phyloP scores from a whole-genome alignment of 2,888 invertebrate genomes.

The Plebejus argus region DNA sequence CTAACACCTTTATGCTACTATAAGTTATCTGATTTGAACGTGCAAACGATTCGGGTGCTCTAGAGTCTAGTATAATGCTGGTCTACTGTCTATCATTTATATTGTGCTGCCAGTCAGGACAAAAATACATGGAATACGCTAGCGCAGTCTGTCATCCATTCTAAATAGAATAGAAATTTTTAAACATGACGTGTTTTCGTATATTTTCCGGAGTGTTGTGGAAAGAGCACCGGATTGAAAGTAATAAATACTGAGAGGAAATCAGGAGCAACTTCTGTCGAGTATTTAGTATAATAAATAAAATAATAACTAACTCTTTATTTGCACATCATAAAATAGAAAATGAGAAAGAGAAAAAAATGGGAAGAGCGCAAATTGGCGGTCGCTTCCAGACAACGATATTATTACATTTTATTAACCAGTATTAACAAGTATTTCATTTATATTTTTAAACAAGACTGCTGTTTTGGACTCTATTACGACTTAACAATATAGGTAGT shows the following conservation, averaged over 20 bases:
- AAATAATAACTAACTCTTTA: no score
- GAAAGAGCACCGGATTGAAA: not conserved
- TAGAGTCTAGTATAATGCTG: not conserved
- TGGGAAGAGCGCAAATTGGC: no score
- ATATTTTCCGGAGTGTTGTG: not conserved
- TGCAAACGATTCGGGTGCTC: not conserved
- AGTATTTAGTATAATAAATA: not conserved
- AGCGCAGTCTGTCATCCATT: constrained; percentile 19
- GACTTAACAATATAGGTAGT: not conserved
- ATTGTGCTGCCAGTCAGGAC: not conserved
- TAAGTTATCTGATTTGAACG: not conserved
- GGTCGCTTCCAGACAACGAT: no score
- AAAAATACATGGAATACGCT: constrained; percentile 9
- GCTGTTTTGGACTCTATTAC: not conserved
- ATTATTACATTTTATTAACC: no score
- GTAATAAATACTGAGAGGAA: not conserved
- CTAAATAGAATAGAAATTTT: not conserved
- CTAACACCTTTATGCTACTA: no score
- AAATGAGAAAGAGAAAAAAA: no score
- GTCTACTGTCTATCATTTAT: not conserved
- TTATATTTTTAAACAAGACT: no score
- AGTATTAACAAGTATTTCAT: no score
- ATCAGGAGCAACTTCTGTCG: not conserved
- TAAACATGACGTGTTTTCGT: constrained; percentile 15
- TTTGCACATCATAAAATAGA: no score